Evolutionary conservation across 2,797 vertebrate genomes (phyloP), one percentile per base, ranked within the genome.

Genomic region (Rousettus madagascariensis): DNA sequence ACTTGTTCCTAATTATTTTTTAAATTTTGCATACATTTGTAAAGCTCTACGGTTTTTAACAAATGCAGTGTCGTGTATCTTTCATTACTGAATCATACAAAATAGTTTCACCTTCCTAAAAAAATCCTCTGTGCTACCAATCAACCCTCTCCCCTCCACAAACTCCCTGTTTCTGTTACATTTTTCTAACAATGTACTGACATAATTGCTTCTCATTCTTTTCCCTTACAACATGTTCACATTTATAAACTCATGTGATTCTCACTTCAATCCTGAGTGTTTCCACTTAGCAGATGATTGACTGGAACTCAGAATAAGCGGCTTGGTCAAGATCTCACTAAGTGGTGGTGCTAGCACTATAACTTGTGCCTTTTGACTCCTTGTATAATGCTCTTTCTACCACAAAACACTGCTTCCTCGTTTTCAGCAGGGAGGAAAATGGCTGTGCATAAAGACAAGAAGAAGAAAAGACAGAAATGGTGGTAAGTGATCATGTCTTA

Each of bases 251-350:
- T 63, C 16, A 75, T 74, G 65, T n/a, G 68, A 90, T 66, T 84
- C 85, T 90, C 72, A 88, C 63, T 95, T 89, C 63, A 95, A 94
- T 36, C 43, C 63, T 93, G n/a, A 86, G 78, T 57, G 57, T 78
- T 86, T 65, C 78, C 89, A 86, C 63, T 91, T 72, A 83, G 88
- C 77, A 68, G 79, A 78, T 41, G 59, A 85, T 0, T 86, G 53
- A 94, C 75, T 83, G 38, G 90, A 90, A 86, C 28, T 61, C 51
- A 74, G 38, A 83, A 49, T 55, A 85, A 74, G 87, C 24, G n/a
- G 41, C 53, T 93, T 61, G 59, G 79, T 80, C 66, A 91, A 79
- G 59, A 75, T 80, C 90, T 87, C 69, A 63, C 65, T 53, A 75
- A 74, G 59, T 61, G 55, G 28, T 87, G 65, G 24, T 43, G 59